Base-by-base conservation (phyloP, 2,797 vertebrate species). In the Eulemur albifrons region DNA sequence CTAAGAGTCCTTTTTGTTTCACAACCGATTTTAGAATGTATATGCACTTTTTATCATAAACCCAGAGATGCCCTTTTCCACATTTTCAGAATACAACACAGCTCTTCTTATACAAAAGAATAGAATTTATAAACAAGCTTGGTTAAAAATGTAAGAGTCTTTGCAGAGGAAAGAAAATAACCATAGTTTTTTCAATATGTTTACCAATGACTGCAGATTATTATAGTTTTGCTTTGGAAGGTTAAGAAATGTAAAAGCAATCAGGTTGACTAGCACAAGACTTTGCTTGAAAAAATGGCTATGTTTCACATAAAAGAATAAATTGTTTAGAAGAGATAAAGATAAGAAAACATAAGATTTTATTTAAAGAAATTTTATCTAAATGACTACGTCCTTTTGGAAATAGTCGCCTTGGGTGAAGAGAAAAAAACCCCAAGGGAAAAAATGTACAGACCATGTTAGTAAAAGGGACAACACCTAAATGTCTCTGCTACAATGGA, bases 251-350 rank as follows among this genome's bases (percentile, higher is more conserved):
- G 72, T 15, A 93, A 86, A 96, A 23, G 9, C 40, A 80, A 92
- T 76, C 54, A 69, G n/a, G 48, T 35, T 94, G 23, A 92, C 35
- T 54, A 95, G 23, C 32, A 86, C 17, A 96, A 45, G 50, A 54
- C 45, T 81, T 82, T 90, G 45, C 30, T 50, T 83, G 48, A 92
- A 94, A 93, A 84, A 89, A 84, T 48, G 52, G 32, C 52, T 90
- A 70, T 9, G 48, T 88, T 85, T 95, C 52, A 93, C 13, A 95
- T 43, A 77, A 92, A 83, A 84, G 35, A 93, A 93, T 75, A 90
- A 88, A 88, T 75, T 77, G 88, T 12, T 54, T 61, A 76, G 2
- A 96, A 86, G 27, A 77, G 20, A 93, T 13, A 95, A 89, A 77
- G 52, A 93, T 89, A 25, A 80, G 25, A 94, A 93, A 63, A 63